Percentiles rank a stretch among this genome's conserved stretches.
These are phyloP conservation scores for Drosophila trapezifrons DNA, from an alignment of 1,140 invertebrate genomes.

Conservation along the genomic window DNA sequence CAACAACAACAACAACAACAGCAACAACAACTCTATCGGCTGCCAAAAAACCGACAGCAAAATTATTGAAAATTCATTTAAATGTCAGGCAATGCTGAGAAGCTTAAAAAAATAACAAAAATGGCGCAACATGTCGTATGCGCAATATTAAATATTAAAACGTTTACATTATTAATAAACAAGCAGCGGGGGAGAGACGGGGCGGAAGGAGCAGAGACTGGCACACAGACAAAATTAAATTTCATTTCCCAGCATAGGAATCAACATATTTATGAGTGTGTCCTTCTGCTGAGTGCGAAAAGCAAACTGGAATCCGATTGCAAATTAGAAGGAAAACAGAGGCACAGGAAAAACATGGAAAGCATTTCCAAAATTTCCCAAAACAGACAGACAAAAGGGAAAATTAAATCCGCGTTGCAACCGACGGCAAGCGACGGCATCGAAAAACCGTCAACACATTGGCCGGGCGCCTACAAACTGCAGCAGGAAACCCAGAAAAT, in stretches of 20 bases:
- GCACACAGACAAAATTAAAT: constrained; percentile 29
- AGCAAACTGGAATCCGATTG: constrained; percentile 26
- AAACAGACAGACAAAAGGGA: too few relatives aligned
- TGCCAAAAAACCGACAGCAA: constrained; percentile 27
- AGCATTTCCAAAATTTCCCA: too few relatives aligned
- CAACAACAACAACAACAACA: constrained; percentile 12
- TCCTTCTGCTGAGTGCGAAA: constrained; percentile 16
- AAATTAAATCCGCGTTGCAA: neutral
- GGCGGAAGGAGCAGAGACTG: constrained; percentile 6
- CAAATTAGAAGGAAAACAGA: constrained; percentile 29
- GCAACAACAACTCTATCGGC: constrained; percentile 57
- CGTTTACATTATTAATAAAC: constrained; percentile 73
- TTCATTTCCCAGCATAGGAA: constrained; percentile 17
- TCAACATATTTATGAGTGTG: constrained; percentile 48
- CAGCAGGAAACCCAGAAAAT: neutral
- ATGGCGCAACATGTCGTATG: constrained; percentile 76
- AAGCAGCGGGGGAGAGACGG: constrained; percentile 14
- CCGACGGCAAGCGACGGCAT: neutral
- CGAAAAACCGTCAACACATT: constrained; percentile 9
- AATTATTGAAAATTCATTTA: constrained; percentile 81
- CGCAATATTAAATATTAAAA: constrained; percentile 78
- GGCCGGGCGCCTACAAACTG: neutral
- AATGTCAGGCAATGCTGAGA: constrained; percentile 60
- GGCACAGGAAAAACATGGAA: neutral
- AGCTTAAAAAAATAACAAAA: constrained; percentile 26